Evolutionary conservation across 2,797 vertebrate species (phyloP), one percentile per base, ranked within the genome.

Genomic region (Rhinogobio ventralis): DNA sequence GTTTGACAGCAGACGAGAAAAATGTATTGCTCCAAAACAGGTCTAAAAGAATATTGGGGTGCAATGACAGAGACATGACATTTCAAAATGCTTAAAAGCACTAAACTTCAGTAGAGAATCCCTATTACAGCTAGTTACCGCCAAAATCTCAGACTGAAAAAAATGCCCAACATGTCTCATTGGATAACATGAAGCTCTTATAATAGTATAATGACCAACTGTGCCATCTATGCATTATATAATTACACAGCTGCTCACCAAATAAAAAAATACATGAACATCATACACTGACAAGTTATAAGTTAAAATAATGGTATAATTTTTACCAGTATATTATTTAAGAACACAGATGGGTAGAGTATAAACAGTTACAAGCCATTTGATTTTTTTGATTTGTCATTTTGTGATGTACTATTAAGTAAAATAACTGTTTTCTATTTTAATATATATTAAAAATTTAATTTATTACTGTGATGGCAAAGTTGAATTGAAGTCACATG

Each of bases 1-100:
- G 60, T 77, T 77, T 82, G 73, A 82, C 79, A 88, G 85, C 53
- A 81, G 49, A 67, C 45, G 10, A 33, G 62, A 49, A 77, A 82
- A 82, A 86, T 79, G 20, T 25, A 82, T 79, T 64, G 68, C 60
- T 60, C 33, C 66, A 49, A 75, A 83, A 60, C 42, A 66, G 10
- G 36, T 62, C 55, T 72, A 17, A 73, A 30, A 60, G 53, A 82
- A 60, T 60, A 71, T 46, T 23, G n/a, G 17, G n/a, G n/a, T 82
- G 39, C 51, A 55, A 69, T 67, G 62, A 46, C 19, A 79, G 62
- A 67, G 17, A 67, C 23, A 14, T 46, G 64, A 20, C 46, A n/a
- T 68, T 60, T 82, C 36, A 73, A 72, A 81, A 42, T 60, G 79
- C 36, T 71, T 60, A 57, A n/a, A 60, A 72, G 23, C 53, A 55